Percentiles rank a stretch among this genome's conserved stretches.
Evolutionary conservation across 2,113 vertebrate genomes (phyloP).

Genomic region (Puffinus mauretanicus): DNA sequence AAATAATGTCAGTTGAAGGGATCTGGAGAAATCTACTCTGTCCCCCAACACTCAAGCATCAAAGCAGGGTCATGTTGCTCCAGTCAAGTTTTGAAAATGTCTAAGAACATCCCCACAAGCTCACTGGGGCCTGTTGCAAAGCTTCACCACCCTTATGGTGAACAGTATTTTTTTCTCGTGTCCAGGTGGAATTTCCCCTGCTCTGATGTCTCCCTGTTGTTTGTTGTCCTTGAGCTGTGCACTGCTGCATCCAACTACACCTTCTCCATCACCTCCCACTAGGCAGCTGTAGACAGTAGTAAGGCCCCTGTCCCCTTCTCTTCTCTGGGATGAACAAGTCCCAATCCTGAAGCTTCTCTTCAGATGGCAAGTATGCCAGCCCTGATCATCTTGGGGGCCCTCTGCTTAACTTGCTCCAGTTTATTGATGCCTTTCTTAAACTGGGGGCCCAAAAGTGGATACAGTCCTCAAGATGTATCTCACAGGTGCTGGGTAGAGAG

Average conservation of each 20-base stretch:
- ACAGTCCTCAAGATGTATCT: not conserved
- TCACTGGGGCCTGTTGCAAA: not conserved
- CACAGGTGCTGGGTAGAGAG: not conserved
- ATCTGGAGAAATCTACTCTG: not conserved
- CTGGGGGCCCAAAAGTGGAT: not conserved
- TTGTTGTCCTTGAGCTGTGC: rapidly evolving
- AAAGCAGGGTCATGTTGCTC: not conserved
- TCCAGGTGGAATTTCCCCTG: not conserved
- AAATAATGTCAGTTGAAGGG: not conserved
- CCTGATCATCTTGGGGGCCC: not conserved
- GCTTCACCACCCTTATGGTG: not conserved
- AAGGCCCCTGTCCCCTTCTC: not conserved
- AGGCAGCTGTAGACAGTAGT: not conserved
- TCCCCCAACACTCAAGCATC: too few relatives aligned
- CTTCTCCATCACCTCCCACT: not conserved
- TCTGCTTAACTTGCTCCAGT: not conserved
- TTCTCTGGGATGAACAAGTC: not conserved
- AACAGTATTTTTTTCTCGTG: not conserved
- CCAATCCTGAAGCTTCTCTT: not conserved
- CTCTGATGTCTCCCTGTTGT: not conserved
- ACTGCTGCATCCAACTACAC: rapidly evolving
- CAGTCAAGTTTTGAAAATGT: not conserved
- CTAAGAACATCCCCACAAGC: not conserved
- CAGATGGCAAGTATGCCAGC: not conserved
- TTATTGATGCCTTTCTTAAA: not conserved